A percentile compares a stretch with the other conserved stretches of the same genome.
These are phyloP conservation scores for Synanceia verrucosa DNA, from an alignment of 2,797 vertebrate genomes.

Conservation along the genomic window DNA sequence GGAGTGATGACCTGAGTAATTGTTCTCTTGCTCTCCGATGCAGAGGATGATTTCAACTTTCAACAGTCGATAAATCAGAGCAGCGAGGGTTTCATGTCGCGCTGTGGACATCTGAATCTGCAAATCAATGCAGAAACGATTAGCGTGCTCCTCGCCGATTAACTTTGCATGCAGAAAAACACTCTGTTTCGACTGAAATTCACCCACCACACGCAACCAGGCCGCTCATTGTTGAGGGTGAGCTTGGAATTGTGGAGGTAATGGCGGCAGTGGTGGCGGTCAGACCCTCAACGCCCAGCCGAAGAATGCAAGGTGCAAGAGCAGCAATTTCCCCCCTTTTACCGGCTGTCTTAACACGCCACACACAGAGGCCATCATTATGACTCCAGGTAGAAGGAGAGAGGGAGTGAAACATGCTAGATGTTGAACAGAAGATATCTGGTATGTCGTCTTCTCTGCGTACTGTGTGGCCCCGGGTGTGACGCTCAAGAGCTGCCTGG, in stretches of 20 bases:
- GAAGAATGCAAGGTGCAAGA: slow-evolving; percentile 79
- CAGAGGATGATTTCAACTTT: slow-evolving; percentile 9
- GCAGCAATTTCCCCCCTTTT: slow-evolving; percentile 67
- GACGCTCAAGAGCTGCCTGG: background rate
- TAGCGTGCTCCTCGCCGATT: background rate
- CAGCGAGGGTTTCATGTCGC: background rate
- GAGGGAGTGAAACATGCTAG: background rate
- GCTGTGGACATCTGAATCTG: background rate
- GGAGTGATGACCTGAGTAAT: slow-evolving; percentile 20
- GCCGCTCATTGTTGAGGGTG: slow-evolving; percentile 31
- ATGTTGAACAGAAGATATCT: slow-evolving; percentile 10
- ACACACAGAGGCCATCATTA: slow-evolving; percentile 73
- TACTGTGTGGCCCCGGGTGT: slow-evolving; percentile 10
- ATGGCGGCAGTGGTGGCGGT: slow-evolving; percentile 23
- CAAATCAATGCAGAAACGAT: background rate
- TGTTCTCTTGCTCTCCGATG: slow-evolving; percentile 21
- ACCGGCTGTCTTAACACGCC: slow-evolving; percentile 64
- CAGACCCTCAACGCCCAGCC: slow-evolving; percentile 29
- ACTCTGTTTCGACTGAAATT: slow-evolving; percentile 36
- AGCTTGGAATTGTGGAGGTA: slow-evolving; percentile 42
- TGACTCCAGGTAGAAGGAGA: slow-evolving; percentile 6
- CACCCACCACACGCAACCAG: slow-evolving; percentile 40
- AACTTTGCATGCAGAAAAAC: slow-evolving; percentile 36
- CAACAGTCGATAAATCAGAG: slow-evolving; percentile 14
- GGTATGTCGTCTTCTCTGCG: background rate